Conservation (phyloP, 2,797 vertebrate species). For the Euthynnus affinis region DNA sequence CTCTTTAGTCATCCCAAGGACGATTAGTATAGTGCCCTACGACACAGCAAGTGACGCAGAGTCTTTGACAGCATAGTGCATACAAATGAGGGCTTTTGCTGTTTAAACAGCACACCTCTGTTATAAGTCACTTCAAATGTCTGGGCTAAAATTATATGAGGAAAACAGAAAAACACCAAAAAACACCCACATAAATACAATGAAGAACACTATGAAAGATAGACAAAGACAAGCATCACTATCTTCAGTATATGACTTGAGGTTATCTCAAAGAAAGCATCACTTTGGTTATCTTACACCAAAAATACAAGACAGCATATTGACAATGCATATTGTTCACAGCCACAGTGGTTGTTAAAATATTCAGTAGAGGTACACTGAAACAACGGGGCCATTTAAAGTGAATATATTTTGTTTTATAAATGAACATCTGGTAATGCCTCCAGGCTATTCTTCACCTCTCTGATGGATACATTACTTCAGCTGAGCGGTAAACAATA, state of each 20-base stretch:
- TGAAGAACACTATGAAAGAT: neutral
- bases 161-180: conserved; percentile 19
- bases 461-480: conserved; percentile 59
- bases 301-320: conserved; percentile 24
- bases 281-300: conserved; percentile 23
- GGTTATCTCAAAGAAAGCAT: conserved; percentile 25
- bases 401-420: conserved; percentile 65
- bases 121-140: conserved; percentile 74
- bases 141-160: conserved; percentile 45
- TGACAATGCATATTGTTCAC: conserved; percentile 11
- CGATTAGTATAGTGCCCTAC: conserved; percentile 71
- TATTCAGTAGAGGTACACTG: conserved; percentile 22
- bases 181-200: conserved; percentile 8
- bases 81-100: conserved; percentile 72
- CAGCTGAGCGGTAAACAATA: conserved; percentile 64
- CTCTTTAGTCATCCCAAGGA: conserved; percentile 76
- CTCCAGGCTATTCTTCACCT: conserved; percentile 59
- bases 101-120: conserved; percentile 52
- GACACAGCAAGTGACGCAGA: conserved; percentile 73
- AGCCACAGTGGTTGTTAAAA: conserved; percentile 37
- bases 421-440: conserved; percentile 66
- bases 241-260: conserved; percentile 3
- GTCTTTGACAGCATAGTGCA: conserved; percentile 67
- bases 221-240: conserved; percentile 11
- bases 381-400: conserved; percentile 42